Evolutionary conservation across 92 coral and sea anemone genomes (phyloP).

Genomic region (Bergia puertoricense): DNA sequence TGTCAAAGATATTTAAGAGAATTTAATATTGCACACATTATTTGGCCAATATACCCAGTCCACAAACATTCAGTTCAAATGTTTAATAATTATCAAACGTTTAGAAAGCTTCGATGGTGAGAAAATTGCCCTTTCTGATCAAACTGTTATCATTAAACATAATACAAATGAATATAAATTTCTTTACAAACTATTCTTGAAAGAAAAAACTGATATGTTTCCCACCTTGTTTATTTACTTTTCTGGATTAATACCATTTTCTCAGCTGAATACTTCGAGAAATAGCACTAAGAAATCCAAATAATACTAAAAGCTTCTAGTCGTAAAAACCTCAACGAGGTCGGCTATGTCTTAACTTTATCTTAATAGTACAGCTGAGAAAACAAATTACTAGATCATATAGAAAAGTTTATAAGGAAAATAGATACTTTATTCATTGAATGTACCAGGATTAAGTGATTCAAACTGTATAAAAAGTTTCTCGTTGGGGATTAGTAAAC

Average conservation of each 20-base stretch:
- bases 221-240: neutral
- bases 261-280: neutral
- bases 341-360: slow-evolving; percentile 1
- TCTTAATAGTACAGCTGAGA: slow-evolving; percentile 1
- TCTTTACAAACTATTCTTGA: neutral
- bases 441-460: slow-evolving; percentile 31
- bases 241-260: neutral
- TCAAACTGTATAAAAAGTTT: slow-evolving; percentile 3
- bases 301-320: slow-evolving; percentile 6
- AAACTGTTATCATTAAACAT: neutral
- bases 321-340: neutral
- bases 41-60: neutral
- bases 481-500: slow-evolving; percentile 12
- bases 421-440: slow-evolving; percentile 13
- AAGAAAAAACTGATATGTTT: neutral
- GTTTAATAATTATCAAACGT: neutral
- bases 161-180: neutral
- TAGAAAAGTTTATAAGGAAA: slow-evolving; percentile 22
- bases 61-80: neutral
- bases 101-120: neutral
- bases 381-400: slow-evolving; percentile 27
- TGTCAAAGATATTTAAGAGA: neutral
- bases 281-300: neutral
- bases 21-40: neutral
- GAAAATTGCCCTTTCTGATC: neutral